A percentile compares a stretch with the other conserved stretches of the same genome.
phyloP scores from a whole-genome alignment of 2,888 invertebrate species.

The Maniola hyperantus region DNA sequence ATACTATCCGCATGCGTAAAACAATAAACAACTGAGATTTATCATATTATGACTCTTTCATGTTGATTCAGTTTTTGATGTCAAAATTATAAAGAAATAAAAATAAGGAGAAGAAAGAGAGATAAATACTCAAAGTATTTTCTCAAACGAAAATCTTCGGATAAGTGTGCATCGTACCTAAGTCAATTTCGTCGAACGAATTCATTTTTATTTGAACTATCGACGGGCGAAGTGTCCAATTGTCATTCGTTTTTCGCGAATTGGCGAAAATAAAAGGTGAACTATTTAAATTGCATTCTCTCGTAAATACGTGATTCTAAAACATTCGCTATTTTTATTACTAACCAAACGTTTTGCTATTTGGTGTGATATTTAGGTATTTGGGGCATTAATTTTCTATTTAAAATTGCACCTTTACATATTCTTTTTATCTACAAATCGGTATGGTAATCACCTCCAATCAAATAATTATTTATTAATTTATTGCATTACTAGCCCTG shows the following conservation, averaged over 20 bases:
- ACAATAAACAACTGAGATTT: too few species aligned
- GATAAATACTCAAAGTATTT: not conserved
- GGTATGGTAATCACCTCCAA: too few species aligned
- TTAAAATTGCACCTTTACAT: too few species aligned
- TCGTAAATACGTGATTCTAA: conserved; percentile 21
- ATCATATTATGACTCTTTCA: too few species aligned
- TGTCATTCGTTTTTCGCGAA: conserved; percentile 26
- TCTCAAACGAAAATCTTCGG: not conserved
- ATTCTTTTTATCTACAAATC: too few species aligned
- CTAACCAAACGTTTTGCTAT: not conserved
- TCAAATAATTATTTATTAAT: too few species aligned
- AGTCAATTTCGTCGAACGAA: conserved; percentile 27
- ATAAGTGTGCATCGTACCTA: conserved; percentile 22
- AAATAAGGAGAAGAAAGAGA: too few species aligned
- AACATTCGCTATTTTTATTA: not conserved
- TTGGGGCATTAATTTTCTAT: too few species aligned
- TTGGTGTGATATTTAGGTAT: not conserved
- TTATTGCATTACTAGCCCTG: too few species aligned
- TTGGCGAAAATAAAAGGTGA: conserved; percentile 25
- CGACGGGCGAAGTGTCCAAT: conserved; percentile 28
- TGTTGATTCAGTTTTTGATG: too few species aligned
- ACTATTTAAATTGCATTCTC: conserved; percentile 28
- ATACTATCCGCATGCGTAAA: too few species aligned
- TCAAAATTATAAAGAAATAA: too few species aligned
- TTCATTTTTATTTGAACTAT: conserved; percentile 32